Base-by-base conservation (phyloP, 2,113 vertebrate genomes). In the Anhinga anhinga region DNA sequence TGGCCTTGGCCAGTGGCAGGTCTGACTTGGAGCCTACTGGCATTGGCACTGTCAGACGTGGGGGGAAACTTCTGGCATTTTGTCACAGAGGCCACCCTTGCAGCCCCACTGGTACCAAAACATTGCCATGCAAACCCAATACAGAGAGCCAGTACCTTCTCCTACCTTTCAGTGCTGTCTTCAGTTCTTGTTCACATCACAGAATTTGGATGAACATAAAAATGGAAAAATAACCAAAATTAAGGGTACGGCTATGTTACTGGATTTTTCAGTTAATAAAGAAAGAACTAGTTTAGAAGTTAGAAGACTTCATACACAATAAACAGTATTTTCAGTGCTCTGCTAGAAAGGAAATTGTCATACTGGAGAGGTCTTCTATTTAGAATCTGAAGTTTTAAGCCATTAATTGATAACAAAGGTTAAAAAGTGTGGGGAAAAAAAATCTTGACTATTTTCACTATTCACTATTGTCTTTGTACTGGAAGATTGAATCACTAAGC, bases 1-100 rank as follows among this genome's bases (percentile, higher is more conserved):
- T 4, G 9, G 29, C 18, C 29, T 42, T 65, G 29, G 17, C 7
- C 49, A 63, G 40, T 1, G 0, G 2, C 2, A 1, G 9, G 20
- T 56, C 13, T 1, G 0, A 56, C 50, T 38, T 59, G 19, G 6
- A 45, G 19, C 20, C 3, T 2, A 12, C 15, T 74, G 61, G 11
- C 44, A 44, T 67, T 45, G 22, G 2, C 19, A 67, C 6, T 61
- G 4, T 53, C 2, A 1, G 29, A 52, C 45, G 42, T 5, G 5
- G 22, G 11, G n/a, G 13, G 40, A 74, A 47, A 47, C 9, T 82
- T 82, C 40, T 49, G 13, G 76, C 17, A 49, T 8, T 20, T 76
- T 82, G 18, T 82, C 42, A 34, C 5, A 36, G n/a, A 44, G 63
- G 26, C 22, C 15, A 20, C 10, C 9, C 27, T 7, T 86, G 12